Percentiles rank a stretch among this genome's conserved stretches.
phyloP scores from a whole-genome alignment of 2,113 vertebrate genomes.

The Passer montanus region DNA sequence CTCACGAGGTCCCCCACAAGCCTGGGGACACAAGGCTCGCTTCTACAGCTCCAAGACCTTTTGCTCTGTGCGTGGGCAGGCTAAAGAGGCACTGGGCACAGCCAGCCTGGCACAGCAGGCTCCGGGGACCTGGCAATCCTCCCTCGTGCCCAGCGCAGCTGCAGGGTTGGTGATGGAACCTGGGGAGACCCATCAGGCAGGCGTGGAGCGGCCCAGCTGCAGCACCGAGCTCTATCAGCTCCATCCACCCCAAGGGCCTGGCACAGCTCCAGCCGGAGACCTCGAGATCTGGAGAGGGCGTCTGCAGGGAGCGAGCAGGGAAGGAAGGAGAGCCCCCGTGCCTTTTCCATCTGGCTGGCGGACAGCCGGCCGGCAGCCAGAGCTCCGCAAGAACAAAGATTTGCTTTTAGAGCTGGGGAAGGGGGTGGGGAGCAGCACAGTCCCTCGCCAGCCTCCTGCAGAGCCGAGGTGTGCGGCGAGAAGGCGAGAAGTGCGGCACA shows the following conservation, averaged over 20 bases:
- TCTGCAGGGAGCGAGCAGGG: neutral
- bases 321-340: slow-evolving; percentile 37
- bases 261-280: slow-evolving; percentile 9
- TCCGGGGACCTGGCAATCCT: neutral
- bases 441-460: neutral
- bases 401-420: slow-evolving; percentile 36
- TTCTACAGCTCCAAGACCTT: neutral
- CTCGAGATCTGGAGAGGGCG: neutral
- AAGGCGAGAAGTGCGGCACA: neutral
- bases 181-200: rapidly evolving
- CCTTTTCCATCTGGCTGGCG: slow-evolving; percentile 57
- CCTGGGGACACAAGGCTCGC: neutral
- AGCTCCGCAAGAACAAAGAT: slow-evolving; percentile 62
- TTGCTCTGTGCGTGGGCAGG: neutral
- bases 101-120: neutral
- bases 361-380: slow-evolving; percentile 51
- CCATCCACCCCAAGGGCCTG: neutral
- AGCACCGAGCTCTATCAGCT: neutral
- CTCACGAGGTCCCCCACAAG: neutral
- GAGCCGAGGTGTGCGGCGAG: slow-evolving; percentile 8
- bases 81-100: neutral
- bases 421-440: slow-evolving; percentile 24
- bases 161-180: rapidly evolving
- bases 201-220: neutral
- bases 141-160: neutral